Evolutionary conservation across 1,140 invertebrate genomes (phyloP), one percentile per base, ranked within the genome.

Genomic region (Neodiprion lecontei): DNA sequence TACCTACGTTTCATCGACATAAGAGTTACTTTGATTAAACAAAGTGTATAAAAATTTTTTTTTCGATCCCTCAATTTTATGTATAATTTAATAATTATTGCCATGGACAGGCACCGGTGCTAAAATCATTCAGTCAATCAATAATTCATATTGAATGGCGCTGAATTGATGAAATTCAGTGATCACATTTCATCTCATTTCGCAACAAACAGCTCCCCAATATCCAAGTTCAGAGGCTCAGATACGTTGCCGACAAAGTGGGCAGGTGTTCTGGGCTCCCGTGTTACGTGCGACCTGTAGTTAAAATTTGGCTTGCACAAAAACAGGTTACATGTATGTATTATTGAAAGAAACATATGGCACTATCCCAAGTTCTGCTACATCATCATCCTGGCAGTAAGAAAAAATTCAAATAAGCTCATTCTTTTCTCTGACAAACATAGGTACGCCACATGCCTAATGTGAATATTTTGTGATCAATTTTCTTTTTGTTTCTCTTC

Each of bases 71-170:
- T 61, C 11, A 61, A 61, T 61, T 61, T n/a, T 61, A 12, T 12
- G 11, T 61, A 61, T 40, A 40, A 4, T 40, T 40, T 40, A 61
- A 61, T 12, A 61, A 61, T 61, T 61, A 61, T 61, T 61, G 53
- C 53, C 53, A n/a, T 8, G 11, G 53, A 11, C 11, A 61, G 53
- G n/a, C 11, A 11, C 11, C 53, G 53, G 53, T 61, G 2, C n/a
- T 12, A 61, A 61, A 61, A 61, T 11, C 53, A 12, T 61, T 61
- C 53, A 61, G 53, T 61, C 53, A 61, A 61, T 61, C 53, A 61
- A 61, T 61, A 61, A 61, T n/a, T 61, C 3, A 61, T 61, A 61
- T 61, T 61, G 53, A 61, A 61, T 61, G 53, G 53, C 53, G 53
- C 53, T 61, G 53, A 11, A 2, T 61, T 12, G 53, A 61, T 61